These are phyloP conservation scores for Umimayanthus chanpuru DNA, from an alignment of 92 coral and sea anemone species.

Conservation along the genomic window DNA sequence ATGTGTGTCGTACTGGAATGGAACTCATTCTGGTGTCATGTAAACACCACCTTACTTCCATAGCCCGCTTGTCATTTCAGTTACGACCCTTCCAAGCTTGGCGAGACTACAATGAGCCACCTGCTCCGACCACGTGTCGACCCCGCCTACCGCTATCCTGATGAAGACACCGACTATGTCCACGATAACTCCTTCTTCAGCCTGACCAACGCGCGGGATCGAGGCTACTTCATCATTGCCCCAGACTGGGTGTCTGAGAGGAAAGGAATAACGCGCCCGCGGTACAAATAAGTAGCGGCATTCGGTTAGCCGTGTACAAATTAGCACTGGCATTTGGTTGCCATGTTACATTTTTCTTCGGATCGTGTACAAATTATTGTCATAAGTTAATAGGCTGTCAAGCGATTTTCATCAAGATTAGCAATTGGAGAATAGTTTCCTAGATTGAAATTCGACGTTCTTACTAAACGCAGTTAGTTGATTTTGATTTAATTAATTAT, in stretches of 20 bases:
- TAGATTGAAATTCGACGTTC: too few relatives aligned
- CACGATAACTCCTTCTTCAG: conserved; percentile 86
- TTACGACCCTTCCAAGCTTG: conserved; percentile 65
- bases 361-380: too few relatives aligned
- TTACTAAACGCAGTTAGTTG: too few relatives aligned
- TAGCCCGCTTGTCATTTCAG: conserved; percentile 34
- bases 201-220: conserved; percentile 72
- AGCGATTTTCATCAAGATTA: too few relatives aligned
- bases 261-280: conserved; percentile 72
- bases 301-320: neutral
- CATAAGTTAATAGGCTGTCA: too few relatives aligned
- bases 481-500: too few relatives aligned
- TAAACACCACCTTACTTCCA: neutral
- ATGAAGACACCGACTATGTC: conserved; percentile 74
- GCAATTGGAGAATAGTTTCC: too few relatives aligned
- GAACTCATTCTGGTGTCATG: too few relatives aligned
- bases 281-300: conserved; percentile 54
- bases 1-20: too few relatives aligned
- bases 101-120: conserved; percentile 74
- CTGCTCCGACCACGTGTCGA: conserved; percentile 73
- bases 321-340: neutral
- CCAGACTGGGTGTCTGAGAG: conserved; percentile 95
- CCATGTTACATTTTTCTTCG: neutral
- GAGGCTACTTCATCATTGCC: conserved; percentile 84
- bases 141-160: conserved; percentile 53